Conservation (phyloP, 2,113 vertebrate species). For the Tonatia bakeri region DNA sequence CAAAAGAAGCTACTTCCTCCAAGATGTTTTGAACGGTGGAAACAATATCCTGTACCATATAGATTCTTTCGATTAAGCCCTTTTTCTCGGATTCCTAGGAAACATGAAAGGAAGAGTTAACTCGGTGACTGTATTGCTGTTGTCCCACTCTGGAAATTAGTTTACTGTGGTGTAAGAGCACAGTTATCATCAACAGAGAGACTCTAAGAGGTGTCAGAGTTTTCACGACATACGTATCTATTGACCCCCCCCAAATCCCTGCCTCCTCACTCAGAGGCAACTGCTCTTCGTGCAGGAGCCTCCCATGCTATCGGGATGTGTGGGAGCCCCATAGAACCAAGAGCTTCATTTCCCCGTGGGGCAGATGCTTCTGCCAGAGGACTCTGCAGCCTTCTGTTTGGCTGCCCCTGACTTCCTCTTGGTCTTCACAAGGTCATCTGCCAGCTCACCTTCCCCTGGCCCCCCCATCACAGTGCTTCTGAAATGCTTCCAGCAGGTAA, state of each 20-base stretch:
- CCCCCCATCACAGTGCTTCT: neutral
- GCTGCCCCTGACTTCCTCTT: neutral
- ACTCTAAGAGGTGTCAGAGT: neutral
- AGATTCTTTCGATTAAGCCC: slow-evolving; percentile 94
- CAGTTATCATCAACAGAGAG: neutral
- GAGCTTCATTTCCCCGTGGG: neutral
- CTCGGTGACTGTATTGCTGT: neutral
- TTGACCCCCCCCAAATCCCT: fast-evolving
- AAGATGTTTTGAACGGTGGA: slow-evolving; percentile 91
- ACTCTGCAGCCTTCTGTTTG: neutral
- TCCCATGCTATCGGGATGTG: fast-evolving
- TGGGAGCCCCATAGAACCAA: neutral
- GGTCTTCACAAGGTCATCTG: neutral
- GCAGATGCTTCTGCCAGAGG: too few species aligned
- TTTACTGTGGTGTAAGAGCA: neutral
- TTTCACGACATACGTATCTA: neutral
- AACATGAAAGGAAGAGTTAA: slow-evolving; percentile 25
- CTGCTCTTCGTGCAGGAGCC: fast-evolving
- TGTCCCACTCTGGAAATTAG: neutral
- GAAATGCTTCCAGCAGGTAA: neutral
- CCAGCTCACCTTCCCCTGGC: neutral
- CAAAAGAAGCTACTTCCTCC: slow-evolving; percentile 91
- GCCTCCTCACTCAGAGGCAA: neutral
- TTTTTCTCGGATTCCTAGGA: slow-evolving; percentile 92
- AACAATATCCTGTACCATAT: slow-evolving; percentile 97